Evolutionary conservation across 1,140 invertebrate genomes (phyloP).

Genomic region (Caerostris darwini): DNA sequence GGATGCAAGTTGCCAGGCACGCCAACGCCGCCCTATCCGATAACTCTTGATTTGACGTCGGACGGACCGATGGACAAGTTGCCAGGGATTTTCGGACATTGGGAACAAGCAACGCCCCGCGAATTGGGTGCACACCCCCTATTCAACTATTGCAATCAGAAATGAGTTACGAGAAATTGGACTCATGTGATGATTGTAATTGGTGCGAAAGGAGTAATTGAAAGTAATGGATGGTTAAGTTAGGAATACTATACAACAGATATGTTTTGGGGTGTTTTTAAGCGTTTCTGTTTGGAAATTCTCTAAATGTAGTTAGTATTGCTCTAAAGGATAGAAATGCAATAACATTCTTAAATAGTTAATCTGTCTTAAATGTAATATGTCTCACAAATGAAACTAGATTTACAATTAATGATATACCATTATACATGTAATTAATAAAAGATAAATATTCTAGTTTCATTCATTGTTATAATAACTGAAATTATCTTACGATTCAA

Average conservation of each 20-base stretch:
- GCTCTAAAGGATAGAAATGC: too few relatives aligned
- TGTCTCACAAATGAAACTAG: too few relatives aligned
- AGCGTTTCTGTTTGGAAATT: too few relatives aligned
- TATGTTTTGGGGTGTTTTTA: too few relatives aligned
- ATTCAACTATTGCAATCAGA: not conserved
- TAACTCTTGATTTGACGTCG: not conserved
- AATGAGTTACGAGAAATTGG: not conserved
- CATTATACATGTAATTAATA: too few relatives aligned
- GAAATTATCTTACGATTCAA: too few relatives aligned
- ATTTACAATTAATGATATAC: too few relatives aligned
- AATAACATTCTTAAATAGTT: too few relatives aligned
- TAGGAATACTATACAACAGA: not conserved
- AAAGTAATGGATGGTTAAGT: not conserved
- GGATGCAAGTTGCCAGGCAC: not conserved
- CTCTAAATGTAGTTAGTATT: too few relatives aligned
- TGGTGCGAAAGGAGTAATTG: not conserved
- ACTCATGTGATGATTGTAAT: not conserved
- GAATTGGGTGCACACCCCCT: not conserved
- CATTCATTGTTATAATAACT: too few relatives aligned
- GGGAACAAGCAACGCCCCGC: not conserved
- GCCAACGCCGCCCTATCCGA: not conserved
- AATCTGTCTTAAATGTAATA: too few relatives aligned
- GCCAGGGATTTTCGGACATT: not conserved
- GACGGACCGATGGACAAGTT: not conserved
- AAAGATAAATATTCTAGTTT: too few relatives aligned